A percentile compares a stretch with the other conserved stretches of the same genome.
Evolutionary conservation across 2,888 invertebrate genomes (phyloP).

Genomic region (Hirtodrosophila cameraria): DNA sequence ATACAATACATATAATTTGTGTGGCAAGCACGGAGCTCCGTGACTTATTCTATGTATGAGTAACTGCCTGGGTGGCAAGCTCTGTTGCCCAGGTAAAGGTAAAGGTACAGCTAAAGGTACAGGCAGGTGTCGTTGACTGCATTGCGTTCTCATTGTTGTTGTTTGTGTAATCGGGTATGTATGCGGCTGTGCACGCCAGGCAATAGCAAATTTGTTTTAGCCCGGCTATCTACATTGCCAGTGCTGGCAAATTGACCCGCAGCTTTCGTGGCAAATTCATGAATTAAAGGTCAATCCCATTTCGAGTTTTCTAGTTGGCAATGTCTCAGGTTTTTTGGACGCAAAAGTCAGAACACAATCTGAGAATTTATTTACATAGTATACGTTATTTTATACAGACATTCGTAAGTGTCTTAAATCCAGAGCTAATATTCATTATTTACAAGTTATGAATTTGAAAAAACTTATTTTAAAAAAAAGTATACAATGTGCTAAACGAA

Average conservation of each 20-base stretch:
- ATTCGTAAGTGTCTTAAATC: too few species aligned
- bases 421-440: too few species aligned
- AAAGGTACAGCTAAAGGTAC: too few species aligned
- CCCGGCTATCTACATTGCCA: conserved; percentile 29
- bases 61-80: not conserved
- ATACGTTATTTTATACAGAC: too few species aligned
- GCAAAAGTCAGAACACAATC: conserved; percentile 10
- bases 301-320: conserved; percentile 37
- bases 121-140: conserved; percentile 55
- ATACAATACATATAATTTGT: conserved; percentile 46
- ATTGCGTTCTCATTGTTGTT: conserved; percentile 30
- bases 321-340: conserved; percentile 2
- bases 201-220: conserved; percentile 29
- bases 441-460: too few species aligned
- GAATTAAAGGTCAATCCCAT: conserved; percentile 35
- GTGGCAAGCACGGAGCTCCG: conserved; percentile 34
- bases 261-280: conserved; percentile 21
- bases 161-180: not conserved
- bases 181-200: conserved; percentile 11
- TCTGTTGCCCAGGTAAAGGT: conserved; percentile 14
- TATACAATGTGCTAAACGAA: conserved; percentile 68
- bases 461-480: too few species aligned
- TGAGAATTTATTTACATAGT: conserved; percentile 54
- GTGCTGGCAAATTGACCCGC: conserved; percentile 13
- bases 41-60: too few species aligned